A percentile compares a stretch with the other conserved stretches of the same genome.
Evolutionary conservation across 1,140 invertebrate species (phyloP).

Genomic region (Bicyclus anynana): DNA sequence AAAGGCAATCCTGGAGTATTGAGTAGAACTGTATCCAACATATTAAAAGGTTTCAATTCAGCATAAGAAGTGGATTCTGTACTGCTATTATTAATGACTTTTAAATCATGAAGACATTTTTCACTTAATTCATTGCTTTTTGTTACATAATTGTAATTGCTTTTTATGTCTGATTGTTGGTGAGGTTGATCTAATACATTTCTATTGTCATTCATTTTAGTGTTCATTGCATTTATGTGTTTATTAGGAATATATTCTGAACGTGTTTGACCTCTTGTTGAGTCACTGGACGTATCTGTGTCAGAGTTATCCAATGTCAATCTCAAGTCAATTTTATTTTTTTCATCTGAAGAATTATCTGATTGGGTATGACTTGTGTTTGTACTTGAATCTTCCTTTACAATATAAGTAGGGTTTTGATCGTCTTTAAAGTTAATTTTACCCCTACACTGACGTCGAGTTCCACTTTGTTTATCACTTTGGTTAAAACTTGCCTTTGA

Average conservation of each 20-base stretch:
- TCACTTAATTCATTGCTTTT: conserved; percentile 14
- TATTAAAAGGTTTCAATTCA: conserved; percentile 56
- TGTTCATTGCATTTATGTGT: conserved; percentile 30
- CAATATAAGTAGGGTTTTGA: conserved; percentile 66
- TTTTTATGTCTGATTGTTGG: conserved; percentile 8
- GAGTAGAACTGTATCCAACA: conserved; percentile 47
- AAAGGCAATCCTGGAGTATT: conserved; percentile 49
- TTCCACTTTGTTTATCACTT: conserved; percentile 29
- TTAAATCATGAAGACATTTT: conserved; percentile 30
- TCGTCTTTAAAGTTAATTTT: conserved; percentile 39
- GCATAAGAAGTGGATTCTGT: conserved; percentile 66
- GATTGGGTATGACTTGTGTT: conserved; percentile 57
- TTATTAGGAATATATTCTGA: conserved; percentile 67
- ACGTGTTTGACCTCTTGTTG: conserved; percentile 52
- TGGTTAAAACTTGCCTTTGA: conserved; percentile 28
- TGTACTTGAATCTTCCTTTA: conserved; percentile 61
- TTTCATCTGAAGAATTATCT: conserved; percentile 68
- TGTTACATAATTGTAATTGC: conserved; percentile 6
- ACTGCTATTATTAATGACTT: conserved; percentile 44
- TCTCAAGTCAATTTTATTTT: conserved; percentile 61
- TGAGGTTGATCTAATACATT: conserved; percentile 13
- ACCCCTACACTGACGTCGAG: conserved; percentile 21
- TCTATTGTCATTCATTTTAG: conserved; percentile 7
- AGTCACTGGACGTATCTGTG: conserved; percentile 68
- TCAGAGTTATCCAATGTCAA: conserved; percentile 64